phyloP scores from a whole-genome alignment of 2,888 invertebrate species.

The Meandrusa payeni region DNA sequence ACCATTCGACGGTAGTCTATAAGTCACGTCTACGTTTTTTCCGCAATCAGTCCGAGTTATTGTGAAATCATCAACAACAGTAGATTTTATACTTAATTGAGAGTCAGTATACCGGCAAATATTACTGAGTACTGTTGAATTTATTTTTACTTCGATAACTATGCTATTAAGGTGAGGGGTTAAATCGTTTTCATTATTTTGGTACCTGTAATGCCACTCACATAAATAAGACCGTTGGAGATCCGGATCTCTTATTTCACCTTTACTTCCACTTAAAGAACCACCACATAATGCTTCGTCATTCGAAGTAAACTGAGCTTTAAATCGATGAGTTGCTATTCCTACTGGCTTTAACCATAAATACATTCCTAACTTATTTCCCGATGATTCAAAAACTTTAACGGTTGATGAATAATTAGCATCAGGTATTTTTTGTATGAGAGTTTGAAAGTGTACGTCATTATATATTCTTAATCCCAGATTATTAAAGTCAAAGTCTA shows the following conservation, averaged over 20 bases:
- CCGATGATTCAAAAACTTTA: conserved; percentile 80
- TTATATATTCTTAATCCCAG: conserved; percentile 73
- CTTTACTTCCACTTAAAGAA: conserved; percentile 41
- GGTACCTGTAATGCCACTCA: conserved; percentile 52
- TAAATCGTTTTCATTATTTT: conserved; percentile 15
- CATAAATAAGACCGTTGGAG: conserved; percentile 51
- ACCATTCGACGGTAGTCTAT: conserved; percentile 47
- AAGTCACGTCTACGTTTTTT: conserved; percentile 37
- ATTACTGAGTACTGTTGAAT: conserved; percentile 40
- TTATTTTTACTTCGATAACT: conserved; percentile 43
- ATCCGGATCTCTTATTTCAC: conserved; percentile 49
- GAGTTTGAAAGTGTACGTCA: conserved; percentile 64
- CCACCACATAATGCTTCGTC: conserved; percentile 73
- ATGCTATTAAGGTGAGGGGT: conserved; percentile 46
- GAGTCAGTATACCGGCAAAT: conserved; percentile 49
- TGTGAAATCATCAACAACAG: conserved; percentile 21
- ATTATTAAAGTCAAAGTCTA: conserved; percentile 61
- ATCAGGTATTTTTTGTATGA: conserved; percentile 49
- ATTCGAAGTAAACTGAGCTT: conserved; percentile 84
- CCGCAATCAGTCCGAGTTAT: conserved; percentile 46
- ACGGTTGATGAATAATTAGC: conserved; percentile 40
- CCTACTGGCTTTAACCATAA: conserved; percentile 77
- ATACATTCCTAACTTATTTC: conserved; percentile 82
- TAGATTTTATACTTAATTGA: conserved; percentile 42
- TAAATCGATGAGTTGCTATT: conserved; percentile 84